Base-by-base conservation (phyloP, 2,888 invertebrate species). In the Prenolepis imparis region DNA sequence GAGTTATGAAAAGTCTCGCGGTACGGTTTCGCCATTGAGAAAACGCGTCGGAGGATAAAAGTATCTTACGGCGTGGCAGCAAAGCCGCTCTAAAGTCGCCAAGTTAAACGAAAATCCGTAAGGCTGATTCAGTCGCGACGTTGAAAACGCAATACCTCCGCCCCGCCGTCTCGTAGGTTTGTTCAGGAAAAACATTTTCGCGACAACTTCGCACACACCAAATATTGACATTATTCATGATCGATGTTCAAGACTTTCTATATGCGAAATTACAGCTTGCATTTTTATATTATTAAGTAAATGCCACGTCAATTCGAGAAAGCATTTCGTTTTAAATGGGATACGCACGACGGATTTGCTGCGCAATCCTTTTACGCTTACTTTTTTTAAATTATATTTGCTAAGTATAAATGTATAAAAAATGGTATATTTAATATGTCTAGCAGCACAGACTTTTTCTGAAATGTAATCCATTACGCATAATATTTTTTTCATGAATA, bases 121-220 rank as follows among this genome's bases (percentile, higher is more conserved):
- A 73, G 52, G 81, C 61, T 82, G 84, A 82, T 84, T 68, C 84
- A 77, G 83, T 77, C 78, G 82, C 81, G 82, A 83, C 83, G 82
- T 68, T 82, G 55, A 66, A 70, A 68, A 39, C 74, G 75, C 48
- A 74, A 75, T 81, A 81, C 63, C 63, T 24, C n/a, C 28, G 63
- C 61, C 18, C 41, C 15, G 64, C 52, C 63, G 48, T 21, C 24
- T 24, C 70, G 28, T 63, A 52, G 21, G 28, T 74, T 75, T 59
- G 59, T 63, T 21, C 1, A 28, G 41, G 52, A 52, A 63, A 81
- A 81, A 74, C 63, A 74, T 74, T 81, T 61, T 81, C 63, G 24
- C 52, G 52, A 81, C 70, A 70, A 70, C 57, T 70, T 32, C 15
- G 70, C 78, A 61, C 48, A 72, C 70, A 59, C 36, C 44, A 24